Evolutionary conservation across 2,888 invertebrate species (phyloP), one percentile per base, ranked within the genome.

Genomic region (Drosophila greeni): DNA sequence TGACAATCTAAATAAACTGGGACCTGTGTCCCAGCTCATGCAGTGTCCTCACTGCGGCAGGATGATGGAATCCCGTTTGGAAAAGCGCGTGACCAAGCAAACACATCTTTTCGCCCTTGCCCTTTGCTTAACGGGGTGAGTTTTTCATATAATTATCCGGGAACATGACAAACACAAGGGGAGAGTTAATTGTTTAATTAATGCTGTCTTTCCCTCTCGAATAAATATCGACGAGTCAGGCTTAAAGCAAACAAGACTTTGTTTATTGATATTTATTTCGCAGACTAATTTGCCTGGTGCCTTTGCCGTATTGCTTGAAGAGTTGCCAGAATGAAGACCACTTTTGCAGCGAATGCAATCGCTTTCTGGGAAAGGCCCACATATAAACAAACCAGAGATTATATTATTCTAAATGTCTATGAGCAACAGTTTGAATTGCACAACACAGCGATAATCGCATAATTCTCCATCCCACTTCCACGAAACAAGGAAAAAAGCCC

Each of bases 271-370:
- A 29, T 18, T 29, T 31, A 31, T 14, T 26, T 53, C 37, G 7
- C 49, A 79, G 74, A 0, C 51, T 75, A 0, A 0, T 79, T 3
- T 84, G 74, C 31, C 26, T 75, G 23, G 66, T 48, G 3, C 84
- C 84, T 0, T 16, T 82, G 43, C 84, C 84, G 0, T 82, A 84
- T 29, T 72, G 62, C 56, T 54, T 82, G 18, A 71, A 71, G 12
- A 71, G 73, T 20, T 84, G 79, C 59, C 61, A 71, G 57, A 75
- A 65, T 14, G 33, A 60, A 14, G 70, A 80, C 54, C 82, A 82
- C 26, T 77, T 73, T 51, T 80, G 80, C 68, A 62, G 45, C 29
- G 64, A 67, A 26, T 80, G 83, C 42, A 73, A 82, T 57, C 74
- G 75, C 24, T 84, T 69, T 23, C 42, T 82, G 23, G 82, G 76